These are phyloP conservation scores for Trigoniulus corallinus DNA, from an alignment of 1,140 invertebrate species.

Conservation along the genomic window DNA sequence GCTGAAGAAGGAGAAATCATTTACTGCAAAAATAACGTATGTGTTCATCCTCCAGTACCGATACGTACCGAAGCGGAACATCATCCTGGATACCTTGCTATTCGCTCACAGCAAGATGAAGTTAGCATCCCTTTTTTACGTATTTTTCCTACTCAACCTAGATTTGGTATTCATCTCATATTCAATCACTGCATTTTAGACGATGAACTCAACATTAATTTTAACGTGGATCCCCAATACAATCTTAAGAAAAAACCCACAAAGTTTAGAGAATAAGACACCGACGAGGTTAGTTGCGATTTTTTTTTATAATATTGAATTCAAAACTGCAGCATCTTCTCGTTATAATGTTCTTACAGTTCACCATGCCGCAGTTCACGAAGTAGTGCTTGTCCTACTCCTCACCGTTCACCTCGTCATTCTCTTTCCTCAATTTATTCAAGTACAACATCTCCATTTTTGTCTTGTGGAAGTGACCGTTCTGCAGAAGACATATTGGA, in stretches of 20 bases:
- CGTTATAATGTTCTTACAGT: neutral
- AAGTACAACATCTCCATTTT: neutral
- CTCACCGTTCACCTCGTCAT: neutral
- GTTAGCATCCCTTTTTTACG: slow-evolving; percentile 36
- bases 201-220: slow-evolving; percentile 24
- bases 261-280: slow-evolving; percentile 41
- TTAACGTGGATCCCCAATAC: slow-evolving; percentile 88
- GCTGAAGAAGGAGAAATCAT: neutral
- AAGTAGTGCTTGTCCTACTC: neutral
- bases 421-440: neutral
- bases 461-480: neutral
- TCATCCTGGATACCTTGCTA: slow-evolving; percentile 77
- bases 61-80: slow-evolving; percentile 64
- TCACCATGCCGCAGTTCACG: neutral
- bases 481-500: neutral
- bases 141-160: slow-evolving; percentile 3
- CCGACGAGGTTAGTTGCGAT: slow-evolving; percentile 6
- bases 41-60: slow-evolving; percentile 76
- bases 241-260: slow-evolving; percentile 68
- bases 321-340: neutral
- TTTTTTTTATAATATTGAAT: neutral
- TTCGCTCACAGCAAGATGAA: slow-evolving; percentile 47
- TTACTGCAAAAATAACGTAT: slow-evolving; percentile 65
- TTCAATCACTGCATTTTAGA: neutral
- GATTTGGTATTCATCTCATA: no score